A percentile compares a stretch with the other conserved stretches of the same genome.
These are phyloP conservation scores for Trichoplusia ni DNA, from an alignment of 1,140 invertebrate genomes.

Conservation along the genomic window DNA sequence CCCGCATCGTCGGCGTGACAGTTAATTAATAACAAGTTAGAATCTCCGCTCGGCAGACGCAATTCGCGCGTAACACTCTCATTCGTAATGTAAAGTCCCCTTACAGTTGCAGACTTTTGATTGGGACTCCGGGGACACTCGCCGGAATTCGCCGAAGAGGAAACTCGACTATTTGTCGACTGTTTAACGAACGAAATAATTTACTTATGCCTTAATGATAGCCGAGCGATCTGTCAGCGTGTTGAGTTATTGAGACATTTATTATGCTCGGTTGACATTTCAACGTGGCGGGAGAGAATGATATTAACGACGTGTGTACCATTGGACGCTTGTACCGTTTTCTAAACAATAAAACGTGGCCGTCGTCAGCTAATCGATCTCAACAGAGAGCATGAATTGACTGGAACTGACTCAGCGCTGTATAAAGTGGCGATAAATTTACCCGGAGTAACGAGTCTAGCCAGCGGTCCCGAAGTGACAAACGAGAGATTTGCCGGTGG, in stretches of 20 bases:
- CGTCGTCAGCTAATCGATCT: slow-evolving; percentile 36
- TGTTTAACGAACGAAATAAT: slow-evolving; percentile 41
- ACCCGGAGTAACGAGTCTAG: slow-evolving; percentile 48
- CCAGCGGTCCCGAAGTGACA: slow-evolving; percentile 54
- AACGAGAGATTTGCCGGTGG: slow-evolving; percentile 56
- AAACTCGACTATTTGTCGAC: slow-evolving; percentile 36
- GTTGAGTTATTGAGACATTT: slow-evolving; percentile 46
- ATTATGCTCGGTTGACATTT: slow-evolving; percentile 38
- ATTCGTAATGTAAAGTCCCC: slow-evolving; percentile 45
- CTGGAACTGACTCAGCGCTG: slow-evolving; percentile 46
- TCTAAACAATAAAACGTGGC: slow-evolving; percentile 34
- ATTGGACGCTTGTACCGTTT: slow-evolving; percentile 28
- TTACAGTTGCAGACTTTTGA: slow-evolving; percentile 56
- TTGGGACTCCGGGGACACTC: slow-evolving; percentile 39
- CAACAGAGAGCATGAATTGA: slow-evolving; percentile 33
- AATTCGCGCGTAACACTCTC: slow-evolving; percentile 37
- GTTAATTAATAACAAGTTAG: slow-evolving; percentile 58
- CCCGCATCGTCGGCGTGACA: slow-evolving; percentile 34
- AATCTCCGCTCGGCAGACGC: slow-evolving; percentile 39
- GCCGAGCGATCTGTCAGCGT: slow-evolving; percentile 36
- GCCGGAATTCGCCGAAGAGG: slow-evolving; percentile 19
- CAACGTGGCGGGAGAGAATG: slow-evolving; percentile 35
- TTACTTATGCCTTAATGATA: slow-evolving; percentile 41
- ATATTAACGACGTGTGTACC: slow-evolving; percentile 35
- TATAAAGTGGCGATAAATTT: slow-evolving; percentile 62